Base-by-base conservation (phyloP, 2,797 vertebrate genomes). In the Phataginus tetradactyla region DNA sequence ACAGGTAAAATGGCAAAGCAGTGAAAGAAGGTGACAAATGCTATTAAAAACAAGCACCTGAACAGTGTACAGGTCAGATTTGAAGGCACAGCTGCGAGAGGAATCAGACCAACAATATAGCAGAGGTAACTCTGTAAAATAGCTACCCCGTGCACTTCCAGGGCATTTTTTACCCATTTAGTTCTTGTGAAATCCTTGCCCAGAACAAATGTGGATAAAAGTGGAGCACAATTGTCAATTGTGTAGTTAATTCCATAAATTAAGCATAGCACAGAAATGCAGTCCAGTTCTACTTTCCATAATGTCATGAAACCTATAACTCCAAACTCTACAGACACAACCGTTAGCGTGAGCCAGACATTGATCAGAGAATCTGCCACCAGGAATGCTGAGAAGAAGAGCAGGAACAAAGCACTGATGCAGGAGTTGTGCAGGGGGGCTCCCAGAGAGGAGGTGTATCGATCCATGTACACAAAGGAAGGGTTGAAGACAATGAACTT, bases 401-500 rank as follows among this genome's bases (percentile, higher is more conserved):
- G 98, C 98, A 99, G 98, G 98, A 99, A 99, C 98, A 99, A 99
- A 98, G 99, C 99, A 97, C 99, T 99, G 96, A 99, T 99, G 98
- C 99, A 99, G 96, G 99, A 99, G 98, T 99, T 99, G 98, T 99
- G 99, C 97, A 99, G 98, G 12, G 99, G 99, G 9, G 99, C 99
- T 98, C 99, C 99, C 97, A 99, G 99, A 20, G 99, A 99, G 15
- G 99, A 99, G 18, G 99, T 99, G 5, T 99, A 99, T 98, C 99
- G 99, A 98, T 99, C 99, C 99, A 99, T 99, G 98, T 99, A 99
- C 96, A 99, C 99, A 92, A 99, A 99, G 0, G 99, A 99, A 0
- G 99, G 99, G 98, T 99, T 99, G 96, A 99, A 99, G 98, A 99
- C 99, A 0, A 99, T 99, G 98, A 99, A 99, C 98, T 99, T 99